phyloP scores from a whole-genome alignment of 2,113 vertebrate species.

The Chaetops frenatus region DNA sequence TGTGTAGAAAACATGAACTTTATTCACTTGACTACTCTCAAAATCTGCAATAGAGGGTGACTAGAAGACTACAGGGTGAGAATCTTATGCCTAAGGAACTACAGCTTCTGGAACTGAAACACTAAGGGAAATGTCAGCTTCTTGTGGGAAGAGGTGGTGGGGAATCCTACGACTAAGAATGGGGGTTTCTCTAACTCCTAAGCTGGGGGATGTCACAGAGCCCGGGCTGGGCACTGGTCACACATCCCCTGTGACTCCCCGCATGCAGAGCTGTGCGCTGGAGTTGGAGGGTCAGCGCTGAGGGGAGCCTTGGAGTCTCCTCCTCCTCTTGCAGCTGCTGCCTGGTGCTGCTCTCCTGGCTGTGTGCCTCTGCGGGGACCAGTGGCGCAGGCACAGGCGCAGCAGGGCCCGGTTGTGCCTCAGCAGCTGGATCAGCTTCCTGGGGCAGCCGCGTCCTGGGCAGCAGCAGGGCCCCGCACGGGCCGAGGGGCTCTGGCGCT shows the following conservation, averaged over 20 bases:
- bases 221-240: neutral
- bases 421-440: neutral
- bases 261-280: accelerated
- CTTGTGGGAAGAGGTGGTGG: accelerated
- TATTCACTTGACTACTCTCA: neutral
- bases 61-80: neutral
- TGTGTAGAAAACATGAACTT: accelerated
- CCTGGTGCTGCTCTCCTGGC: no score
- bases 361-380: neutral
- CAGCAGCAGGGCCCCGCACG: accelerated
- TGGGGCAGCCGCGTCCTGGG: neutral
- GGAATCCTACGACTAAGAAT: accelerated
- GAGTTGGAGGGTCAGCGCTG: neutral
- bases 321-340: neutral
- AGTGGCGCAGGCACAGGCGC: neutral
- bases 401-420: neutral
- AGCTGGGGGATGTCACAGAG: neutral
- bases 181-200: neutral
- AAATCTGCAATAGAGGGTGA: neutral
- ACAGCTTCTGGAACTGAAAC: neutral
- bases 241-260: no score
- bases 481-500: neutral
- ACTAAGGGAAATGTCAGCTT: neutral
- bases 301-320: no score
- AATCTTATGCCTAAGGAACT: neutral